phyloP scores from a whole-genome alignment of 2,888 invertebrate genomes.

The Tryphoninae sp. region DNA sequence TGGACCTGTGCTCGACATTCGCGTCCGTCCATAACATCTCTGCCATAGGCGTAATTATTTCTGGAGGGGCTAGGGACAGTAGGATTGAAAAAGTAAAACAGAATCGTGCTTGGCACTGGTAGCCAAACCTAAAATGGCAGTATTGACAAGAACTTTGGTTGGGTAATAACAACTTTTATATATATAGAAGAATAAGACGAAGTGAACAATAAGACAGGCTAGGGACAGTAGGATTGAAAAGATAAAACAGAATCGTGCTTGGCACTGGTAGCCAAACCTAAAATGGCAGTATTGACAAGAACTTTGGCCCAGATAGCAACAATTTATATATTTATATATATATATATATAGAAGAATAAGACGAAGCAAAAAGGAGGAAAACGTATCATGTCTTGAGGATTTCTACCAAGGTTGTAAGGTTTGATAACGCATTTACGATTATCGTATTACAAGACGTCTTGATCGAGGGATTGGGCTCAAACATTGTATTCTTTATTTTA shows the following conservation, averaged over 20 bases:
- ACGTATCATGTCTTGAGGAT: too few species aligned
- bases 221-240: background rate
- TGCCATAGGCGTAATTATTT: conserved; percentile 9
- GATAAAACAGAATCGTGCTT: conserved; percentile 11
- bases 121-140: conserved; percentile 22
- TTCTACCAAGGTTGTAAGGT: too few species aligned
- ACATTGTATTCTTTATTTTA: too few species aligned
- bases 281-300: conserved; percentile 44
- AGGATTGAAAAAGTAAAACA: conserved; percentile 1
- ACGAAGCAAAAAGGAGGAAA: background rate
- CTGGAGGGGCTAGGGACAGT: background rate
- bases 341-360: background rate
- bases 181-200: too few species aligned
- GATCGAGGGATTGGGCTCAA: too few species aligned
- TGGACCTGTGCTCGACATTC: background rate
- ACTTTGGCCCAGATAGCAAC: background rate
- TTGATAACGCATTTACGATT: too few species aligned
- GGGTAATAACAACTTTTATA: background rate
- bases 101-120: conserved; percentile 18
- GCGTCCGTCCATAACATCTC: background rate
- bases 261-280: conserved; percentile 8
- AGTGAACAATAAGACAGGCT: background rate
- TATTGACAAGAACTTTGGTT: conserved; percentile 37
- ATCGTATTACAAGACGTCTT: too few species aligned
- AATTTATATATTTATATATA: too few species aligned